Evolutionary conservation across 2,888 invertebrate genomes (phyloP).

Genomic region (Caenorhabditis sp.): DNA sequence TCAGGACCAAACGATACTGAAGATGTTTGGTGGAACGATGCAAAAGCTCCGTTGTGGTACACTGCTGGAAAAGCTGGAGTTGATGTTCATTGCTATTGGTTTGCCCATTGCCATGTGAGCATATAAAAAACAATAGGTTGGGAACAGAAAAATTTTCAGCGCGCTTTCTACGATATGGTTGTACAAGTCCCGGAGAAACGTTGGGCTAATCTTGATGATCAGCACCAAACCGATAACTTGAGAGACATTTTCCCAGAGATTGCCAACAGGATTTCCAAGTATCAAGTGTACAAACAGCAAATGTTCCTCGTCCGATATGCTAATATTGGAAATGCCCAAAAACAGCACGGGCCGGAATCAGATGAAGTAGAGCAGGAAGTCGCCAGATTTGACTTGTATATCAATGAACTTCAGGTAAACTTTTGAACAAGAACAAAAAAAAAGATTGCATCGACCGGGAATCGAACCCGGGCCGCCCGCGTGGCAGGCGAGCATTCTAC

Average conservation of each 20-base stretch:
- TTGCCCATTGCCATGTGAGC: slow-evolving; percentile 80
- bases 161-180: slow-evolving; percentile 79
- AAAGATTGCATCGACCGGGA: slow-evolving; percentile 69
- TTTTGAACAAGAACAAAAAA: background rate
- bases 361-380: slow-evolving; percentile 78
- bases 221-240: slow-evolving; percentile 75
- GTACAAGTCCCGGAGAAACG: slow-evolving; percentile 79
- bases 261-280: slow-evolving; percentile 78
- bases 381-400: slow-evolving; percentile 74
- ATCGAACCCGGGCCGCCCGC: slow-evolving; percentile 78
- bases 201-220: slow-evolving; percentile 75
- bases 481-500: slow-evolving; percentile 78
- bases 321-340: slow-evolving; percentile 78
- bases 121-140: too few species aligned
- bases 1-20: slow-evolving; percentile 78
- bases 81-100: slow-evolving; percentile 82
- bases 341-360: slow-evolving; percentile 75
- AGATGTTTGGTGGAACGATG: slow-evolving; percentile 79
- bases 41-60: slow-evolving; percentile 82
- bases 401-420: slow-evolving; percentile 80
- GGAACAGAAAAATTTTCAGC: slow-evolving; percentile 59
- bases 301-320: slow-evolving; percentile 75
- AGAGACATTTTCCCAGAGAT: slow-evolving; percentile 77
- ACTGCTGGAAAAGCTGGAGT: slow-evolving; percentile 80
- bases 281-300: slow-evolving; percentile 80